Conservation (phyloP, 2,888 invertebrate genomes). For the Mystacides longicornis region DNA sequence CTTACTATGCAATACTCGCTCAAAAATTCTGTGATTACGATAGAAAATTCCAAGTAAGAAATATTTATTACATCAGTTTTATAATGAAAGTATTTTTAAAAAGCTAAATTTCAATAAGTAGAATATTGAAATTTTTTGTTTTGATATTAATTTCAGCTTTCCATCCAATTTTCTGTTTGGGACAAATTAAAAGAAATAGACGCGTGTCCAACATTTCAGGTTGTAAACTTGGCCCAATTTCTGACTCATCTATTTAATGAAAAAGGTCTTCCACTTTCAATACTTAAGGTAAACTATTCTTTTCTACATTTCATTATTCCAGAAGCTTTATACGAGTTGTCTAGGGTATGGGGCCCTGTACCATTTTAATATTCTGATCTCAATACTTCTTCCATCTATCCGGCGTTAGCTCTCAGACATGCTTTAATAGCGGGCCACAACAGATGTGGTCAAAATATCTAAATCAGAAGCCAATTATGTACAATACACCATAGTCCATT, state of each 20-base stretch:
- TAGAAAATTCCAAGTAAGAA: slow-evolving; percentile 68
- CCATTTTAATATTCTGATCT: too few species aligned
- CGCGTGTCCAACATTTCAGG: slow-evolving; percentile 52
- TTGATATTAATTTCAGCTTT: slow-evolving; percentile 55
- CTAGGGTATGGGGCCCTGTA: too few species aligned
- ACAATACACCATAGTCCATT: too few species aligned
- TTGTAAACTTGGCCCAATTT: slow-evolving; percentile 71
- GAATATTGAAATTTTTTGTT: slow-evolving; percentile 4
- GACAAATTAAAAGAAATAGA: slow-evolving; percentile 81
- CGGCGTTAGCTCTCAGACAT: too few species aligned
- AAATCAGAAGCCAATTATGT: too few species aligned
- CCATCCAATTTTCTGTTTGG: slow-evolving; percentile 84
- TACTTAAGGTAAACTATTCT: slow-evolving; percentile 86
- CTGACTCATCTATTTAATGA: slow-evolving; percentile 71
- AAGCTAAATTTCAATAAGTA: slow-evolving; percentile 3
- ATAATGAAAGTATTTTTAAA: not conserved
- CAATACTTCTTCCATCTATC: too few species aligned
- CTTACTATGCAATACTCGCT: slow-evolving; percentile 76
- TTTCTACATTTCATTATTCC: too few species aligned
- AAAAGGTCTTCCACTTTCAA: slow-evolving; percentile 70
- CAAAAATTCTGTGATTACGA: slow-evolving; percentile 79
- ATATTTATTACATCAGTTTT: not conserved
- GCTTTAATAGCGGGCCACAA: too few species aligned
- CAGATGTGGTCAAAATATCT: too few species aligned
- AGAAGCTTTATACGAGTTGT: too few species aligned